A percentile compares a stretch with the other conserved stretches of the same genome.
Evolutionary conservation across 2,888 invertebrate species (phyloP).

Genomic region (Zootermopsis nevadensis): DNA sequence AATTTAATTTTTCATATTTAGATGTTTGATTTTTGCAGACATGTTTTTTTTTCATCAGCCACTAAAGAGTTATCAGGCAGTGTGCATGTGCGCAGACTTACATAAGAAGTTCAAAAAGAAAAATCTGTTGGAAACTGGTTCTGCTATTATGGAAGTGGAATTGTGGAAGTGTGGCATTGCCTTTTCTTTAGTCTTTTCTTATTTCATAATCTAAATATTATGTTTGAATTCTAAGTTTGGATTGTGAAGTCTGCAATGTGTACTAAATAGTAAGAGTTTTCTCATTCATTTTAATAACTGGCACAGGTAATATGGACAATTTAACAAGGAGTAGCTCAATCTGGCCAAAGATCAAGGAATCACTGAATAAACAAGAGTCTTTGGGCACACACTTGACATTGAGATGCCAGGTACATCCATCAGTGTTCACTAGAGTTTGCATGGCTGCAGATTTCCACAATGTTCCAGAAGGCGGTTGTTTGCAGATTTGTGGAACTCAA

Average conservation of each 20-base stretch:
- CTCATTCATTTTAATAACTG: neutral
- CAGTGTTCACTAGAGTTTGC: constrained; percentile 54
- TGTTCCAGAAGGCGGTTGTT: constrained; percentile 60
- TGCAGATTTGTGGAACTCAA: constrained; percentile 57
- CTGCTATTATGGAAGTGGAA: no score
- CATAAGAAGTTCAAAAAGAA: no score
- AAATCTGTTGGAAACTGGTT: no score
- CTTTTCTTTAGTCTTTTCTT: neutral
- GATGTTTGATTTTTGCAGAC: no score
- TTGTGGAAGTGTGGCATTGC: no score
- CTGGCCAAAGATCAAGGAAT: constrained; percentile 69
- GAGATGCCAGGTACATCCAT: constrained; percentile 67
- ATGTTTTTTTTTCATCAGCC: no score
- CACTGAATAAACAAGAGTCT: constrained; percentile 65
- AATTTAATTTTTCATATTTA: no score
- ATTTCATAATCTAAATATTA: neutral
- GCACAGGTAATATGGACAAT: constrained; percentile 74
- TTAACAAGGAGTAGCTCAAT: constrained; percentile 66
- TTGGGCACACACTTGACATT: constrained; percentile 67
- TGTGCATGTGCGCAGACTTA: no score
- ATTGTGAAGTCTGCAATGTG: neutral
- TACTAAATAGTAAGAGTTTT: no score
- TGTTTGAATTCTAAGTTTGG: neutral
- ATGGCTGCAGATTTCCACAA: constrained; percentile 51
- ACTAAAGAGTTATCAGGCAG: no score